These are phyloP conservation scores for Hirundo rustica DNA, from an alignment of 2,797 vertebrate species.

Conservation along the genomic window DNA sequence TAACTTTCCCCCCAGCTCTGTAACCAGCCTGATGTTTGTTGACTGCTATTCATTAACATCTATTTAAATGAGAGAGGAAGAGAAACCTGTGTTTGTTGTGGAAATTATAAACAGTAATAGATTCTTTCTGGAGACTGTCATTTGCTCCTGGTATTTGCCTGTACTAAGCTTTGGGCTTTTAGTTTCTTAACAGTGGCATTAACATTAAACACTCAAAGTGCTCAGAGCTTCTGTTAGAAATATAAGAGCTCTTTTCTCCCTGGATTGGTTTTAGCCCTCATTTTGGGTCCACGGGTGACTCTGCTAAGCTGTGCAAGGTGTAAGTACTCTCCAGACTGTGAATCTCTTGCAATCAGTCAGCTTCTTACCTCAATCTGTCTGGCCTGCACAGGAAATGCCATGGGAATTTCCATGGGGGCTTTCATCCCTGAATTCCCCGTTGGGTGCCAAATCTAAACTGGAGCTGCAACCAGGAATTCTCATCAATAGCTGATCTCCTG, in stretches of 20 bases:
- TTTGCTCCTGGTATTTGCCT: not conserved
- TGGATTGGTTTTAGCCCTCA: not conserved
- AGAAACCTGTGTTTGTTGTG: slow-evolving; percentile 2
- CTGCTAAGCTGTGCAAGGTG: not conserved
- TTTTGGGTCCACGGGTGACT: not conserved
- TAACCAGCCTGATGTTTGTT: not conserved
- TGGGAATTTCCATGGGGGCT: not conserved
- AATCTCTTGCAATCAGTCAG: not conserved
- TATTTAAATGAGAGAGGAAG: slow-evolving; percentile 34
- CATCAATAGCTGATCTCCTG: not conserved
- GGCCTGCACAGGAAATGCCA: not conserved
- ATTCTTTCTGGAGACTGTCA: not conserved
- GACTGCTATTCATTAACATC: slow-evolving; percentile 51
- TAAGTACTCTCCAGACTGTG: not conserved
- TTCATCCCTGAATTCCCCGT: not conserved
- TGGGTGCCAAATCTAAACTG: not conserved
- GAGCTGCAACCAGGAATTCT: not conserved
- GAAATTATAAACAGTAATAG: slow-evolving; percentile 50
- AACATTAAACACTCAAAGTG: not conserved
- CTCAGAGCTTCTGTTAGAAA: not conserved
- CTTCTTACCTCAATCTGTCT: not conserved
- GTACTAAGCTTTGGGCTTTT: not conserved
- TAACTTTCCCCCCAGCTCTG: not conserved
- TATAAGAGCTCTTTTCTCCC: not conserved
- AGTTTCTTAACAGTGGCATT: slow-evolving; percentile 15